Evolutionary conservation across 92 coral and sea anemone genomes (phyloP), one percentile per base, ranked within the genome.

Genomic region (Micromussa lordhowensis): DNA sequence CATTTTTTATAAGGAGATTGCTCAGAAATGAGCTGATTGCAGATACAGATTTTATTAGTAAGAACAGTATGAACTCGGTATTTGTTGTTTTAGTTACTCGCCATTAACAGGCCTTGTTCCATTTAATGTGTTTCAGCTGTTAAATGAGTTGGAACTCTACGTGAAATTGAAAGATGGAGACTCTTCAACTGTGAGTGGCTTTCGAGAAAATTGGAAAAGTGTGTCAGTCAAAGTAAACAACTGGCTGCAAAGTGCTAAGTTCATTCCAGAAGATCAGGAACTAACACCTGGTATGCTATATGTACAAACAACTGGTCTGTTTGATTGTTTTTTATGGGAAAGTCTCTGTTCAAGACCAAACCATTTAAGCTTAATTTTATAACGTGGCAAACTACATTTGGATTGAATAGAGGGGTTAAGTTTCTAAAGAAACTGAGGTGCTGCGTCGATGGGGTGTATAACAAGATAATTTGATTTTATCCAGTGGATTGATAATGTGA

Each of bases 71-170:
- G 48, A 40, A 40, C 48, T 40, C 48, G 51, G 12, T 44, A 44
- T 44, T 44, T 44, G 51, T 44, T 44, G 12, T 44, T 44, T 44
- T 5, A 44, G 10, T 44, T 44, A 44, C 51, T 8, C 51, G 12
- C 11, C 51, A 44, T 0, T 80, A 80, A 80, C 72, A 61, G 84
- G 54, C 51, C 72, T 80, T 80, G 26, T 63, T 81, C 18, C 71
- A 81, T 81, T 81, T 22, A 61, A 81, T 61, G 74, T 61, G 58
- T 81, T 81, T 81, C 85, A 81, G 85, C 85, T 81, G 22, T 81
- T 81, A 59, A 81, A 63, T 31, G 75, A 81, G 74, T 81, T 81
- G 54, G 85, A 81, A 30, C 85, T 81, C 31, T 59, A 14, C 51
- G 5, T 29, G 12, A 80, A 80, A 80, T 59, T 80, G 74, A 59